Percentiles rank a stretch among this genome's conserved stretches.
These are phyloP conservation scores for Euspilapteryx auroguttella DNA, from an alignment of 2,888 invertebrate species.

Conservation along the genomic window DNA sequence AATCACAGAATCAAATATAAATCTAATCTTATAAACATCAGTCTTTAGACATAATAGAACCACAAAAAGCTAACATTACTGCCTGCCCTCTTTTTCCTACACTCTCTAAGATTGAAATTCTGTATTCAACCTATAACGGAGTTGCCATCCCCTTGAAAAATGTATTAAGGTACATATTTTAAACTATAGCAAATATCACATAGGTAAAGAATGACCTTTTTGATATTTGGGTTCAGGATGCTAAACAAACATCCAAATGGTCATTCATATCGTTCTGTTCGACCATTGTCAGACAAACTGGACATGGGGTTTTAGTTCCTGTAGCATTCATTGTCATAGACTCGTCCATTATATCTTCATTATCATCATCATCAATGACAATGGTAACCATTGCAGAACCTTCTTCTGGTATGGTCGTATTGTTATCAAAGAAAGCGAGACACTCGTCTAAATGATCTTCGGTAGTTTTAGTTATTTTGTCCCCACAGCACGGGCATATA, in stretches of 20 bases:
- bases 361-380: conserved; percentile 22
- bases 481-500: conserved; percentile 45
- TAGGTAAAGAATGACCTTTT: too few relatives aligned
- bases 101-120: too few relatives aligned
- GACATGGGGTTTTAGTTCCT: conserved; percentile 57
- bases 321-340: conserved; percentile 34
- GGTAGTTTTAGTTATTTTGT: conserved; percentile 20
- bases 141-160: too few relatives aligned
- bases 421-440: conserved; percentile 36
- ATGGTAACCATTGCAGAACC: conserved; percentile 22
- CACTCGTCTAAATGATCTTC: conserved; percentile 56
- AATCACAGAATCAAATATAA: too few relatives aligned
- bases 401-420: conserved; percentile 35
- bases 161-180: too few relatives aligned
- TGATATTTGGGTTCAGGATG: too few relatives aligned
- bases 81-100: too few relatives aligned
- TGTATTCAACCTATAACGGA: too few relatives aligned
- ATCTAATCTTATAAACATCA: too few relatives aligned
- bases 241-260: conserved; percentile 59
- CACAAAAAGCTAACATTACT: too few relatives aligned
- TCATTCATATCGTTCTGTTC: conserved; percentile 54
- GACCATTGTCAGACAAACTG: conserved; percentile 60
- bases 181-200: too few relatives aligned
- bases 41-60: too few relatives aligned
- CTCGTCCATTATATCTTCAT: conserved; percentile 30